Base-by-base conservation (phyloP, 2,113 vertebrate species). In the Aptenodytes forsteri region DNA sequence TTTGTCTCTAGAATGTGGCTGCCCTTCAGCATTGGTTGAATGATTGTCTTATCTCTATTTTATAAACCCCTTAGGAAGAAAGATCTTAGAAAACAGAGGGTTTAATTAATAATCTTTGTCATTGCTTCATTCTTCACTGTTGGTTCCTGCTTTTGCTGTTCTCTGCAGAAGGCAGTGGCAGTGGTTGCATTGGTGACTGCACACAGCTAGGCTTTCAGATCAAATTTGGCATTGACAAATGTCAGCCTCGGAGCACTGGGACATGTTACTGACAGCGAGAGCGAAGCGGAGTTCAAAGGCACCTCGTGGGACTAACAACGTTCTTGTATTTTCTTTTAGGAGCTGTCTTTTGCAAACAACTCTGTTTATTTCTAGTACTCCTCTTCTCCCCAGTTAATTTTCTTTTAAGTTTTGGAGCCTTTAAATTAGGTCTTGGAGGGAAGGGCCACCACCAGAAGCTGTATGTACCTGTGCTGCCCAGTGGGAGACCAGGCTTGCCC, bases 151-250 rank as follows among this genome's bases (percentile, higher is more conserved):
- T 85, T 87, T 91, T 93, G 70, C 78, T 94, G 32, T 38, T 90
- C 78, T 82, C 78, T 91, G 62, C 55, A 77, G 87, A 72, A 95
- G 87, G 54, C 22, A 61, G 47, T 64, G 75, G 26, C 27, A 4
- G 80, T 58, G 70, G 16, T 47, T 79, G 88, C 58, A 80, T 2
- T 83, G 55, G 86, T 92, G 86, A 54, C 77, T 94, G 77, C 69
- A 76, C 83, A 66, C 47, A 89, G 61, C 46, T 20, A 80, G 66
- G 75, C 42, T 91, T 96, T 94, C 78, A 77, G 71, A 90, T 93
- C 70, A 77, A 73, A 89, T 94, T 42, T 97, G 87, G 58, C 91
- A 66, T 52, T 93, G 95, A 85, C 73, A 91, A 69, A 94, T 91
- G 75, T 85, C 70, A 91, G 84, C 62, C 73, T 93, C 0, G 1